Percentiles rank a stretch among this genome's conserved stretches.
Conservation (phyloP, 1,140 invertebrate species). For the Drosophila pandora region DNA sequence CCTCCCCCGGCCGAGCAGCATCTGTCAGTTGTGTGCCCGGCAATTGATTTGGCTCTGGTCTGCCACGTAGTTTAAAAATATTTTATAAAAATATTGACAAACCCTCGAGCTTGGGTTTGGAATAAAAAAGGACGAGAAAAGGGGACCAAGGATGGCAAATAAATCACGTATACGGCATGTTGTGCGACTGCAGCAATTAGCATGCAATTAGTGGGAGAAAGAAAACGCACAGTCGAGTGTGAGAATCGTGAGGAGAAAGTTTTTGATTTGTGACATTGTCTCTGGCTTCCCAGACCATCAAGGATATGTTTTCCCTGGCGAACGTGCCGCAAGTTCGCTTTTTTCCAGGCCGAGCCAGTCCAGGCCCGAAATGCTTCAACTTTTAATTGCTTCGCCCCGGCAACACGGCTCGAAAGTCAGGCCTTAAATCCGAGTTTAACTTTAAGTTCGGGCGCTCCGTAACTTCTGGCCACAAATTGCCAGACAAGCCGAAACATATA, state of each 20-base stretch:
- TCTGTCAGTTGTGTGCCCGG: conserved; percentile 54
- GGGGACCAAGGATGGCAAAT: conserved; percentile 29
- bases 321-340: conserved; percentile 75
- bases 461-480: conserved; percentile 56
- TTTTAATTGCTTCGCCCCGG: conserved; percentile 68
- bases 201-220: conserved; percentile 61
- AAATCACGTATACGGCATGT: conserved; percentile 74
- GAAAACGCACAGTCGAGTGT: conserved; percentile 11
- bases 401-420: neutral
- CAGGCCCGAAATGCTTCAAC: conserved; percentile 60
- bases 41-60: conserved; percentile 74
- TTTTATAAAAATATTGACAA: conserved; percentile 81
- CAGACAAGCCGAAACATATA: conserved; percentile 71
- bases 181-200: conserved; percentile 65
- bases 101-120: neutral
- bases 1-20: conserved; percentile 31
- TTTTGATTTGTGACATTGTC: conserved; percentile 77
- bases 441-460: conserved; percentile 11
- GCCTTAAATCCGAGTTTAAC: conserved; percentile 22
- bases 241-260: conserved; percentile 47
- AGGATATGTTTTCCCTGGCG: conserved; percentile 13
- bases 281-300: conserved; percentile 34
- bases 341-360: conserved; percentile 39
- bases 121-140: neutral
- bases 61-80: conserved; percentile 78